Evolutionary conservation across 1,140 invertebrate species (phyloP).

Genomic region (Drosophila murphyi): DNA sequence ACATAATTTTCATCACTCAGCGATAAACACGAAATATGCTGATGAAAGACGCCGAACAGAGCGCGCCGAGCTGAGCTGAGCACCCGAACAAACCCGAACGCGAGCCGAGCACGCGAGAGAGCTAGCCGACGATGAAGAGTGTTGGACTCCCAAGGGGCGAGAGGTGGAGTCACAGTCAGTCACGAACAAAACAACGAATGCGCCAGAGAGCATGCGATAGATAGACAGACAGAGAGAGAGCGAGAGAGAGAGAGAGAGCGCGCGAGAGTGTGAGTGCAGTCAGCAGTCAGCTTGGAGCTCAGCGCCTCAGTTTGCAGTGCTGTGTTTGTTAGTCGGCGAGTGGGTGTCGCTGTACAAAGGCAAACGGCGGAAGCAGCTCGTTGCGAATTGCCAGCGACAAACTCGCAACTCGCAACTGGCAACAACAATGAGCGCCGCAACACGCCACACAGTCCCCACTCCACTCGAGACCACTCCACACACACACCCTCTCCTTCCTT

Average conservation of each 20-base stretch:
- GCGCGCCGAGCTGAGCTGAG: constrained; percentile 10
- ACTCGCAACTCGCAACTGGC: neutral
- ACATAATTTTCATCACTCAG: constrained; percentile 83
- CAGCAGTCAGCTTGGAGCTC: constrained; percentile 8
- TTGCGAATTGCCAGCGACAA: constrained; percentile 37
- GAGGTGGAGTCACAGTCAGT: constrained; percentile 47
- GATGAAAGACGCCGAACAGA: constrained; percentile 79
- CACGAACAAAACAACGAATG: constrained; percentile 22
- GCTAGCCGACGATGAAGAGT: constrained; percentile 24
- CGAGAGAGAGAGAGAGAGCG: constrained; percentile 11
- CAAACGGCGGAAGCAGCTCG: constrained; percentile 61
- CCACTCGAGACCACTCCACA: constrained; percentile 7
- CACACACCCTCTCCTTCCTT: constrained; percentile 6
- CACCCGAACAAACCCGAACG: constrained; percentile 35
- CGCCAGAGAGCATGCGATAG: constrained; percentile 3
- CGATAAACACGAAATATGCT: constrained; percentile 73
- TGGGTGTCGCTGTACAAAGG: constrained; percentile 43
- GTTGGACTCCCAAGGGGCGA: constrained; percentile 48
- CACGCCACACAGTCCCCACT: neutral
- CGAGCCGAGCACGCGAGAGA: constrained; percentile 25
- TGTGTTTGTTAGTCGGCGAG: constrained; percentile 18
- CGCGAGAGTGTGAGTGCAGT: constrained; percentile 27
- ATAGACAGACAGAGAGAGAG: constrained; percentile 3
- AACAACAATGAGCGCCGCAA: constrained; percentile 58
- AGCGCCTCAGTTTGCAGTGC: constrained; percentile 3